These are phyloP conservation scores for Oryzias woworae DNA, from an alignment of 2,113 vertebrate species.

Conservation along the genomic window DNA sequence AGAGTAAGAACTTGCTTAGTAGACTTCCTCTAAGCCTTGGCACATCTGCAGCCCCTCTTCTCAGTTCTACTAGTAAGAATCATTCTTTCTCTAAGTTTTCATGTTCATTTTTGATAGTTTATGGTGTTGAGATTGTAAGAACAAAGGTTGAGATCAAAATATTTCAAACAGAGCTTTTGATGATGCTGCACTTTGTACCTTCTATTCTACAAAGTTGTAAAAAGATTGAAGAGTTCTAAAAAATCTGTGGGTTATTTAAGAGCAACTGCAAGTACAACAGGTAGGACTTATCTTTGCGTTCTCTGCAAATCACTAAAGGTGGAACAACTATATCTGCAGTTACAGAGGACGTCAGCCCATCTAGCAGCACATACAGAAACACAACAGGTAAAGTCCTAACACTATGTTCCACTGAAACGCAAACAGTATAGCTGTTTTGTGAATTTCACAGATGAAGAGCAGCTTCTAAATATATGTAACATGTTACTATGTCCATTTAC, in stretches of 20 bases:
- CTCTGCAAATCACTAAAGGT: constrained; percentile 19
- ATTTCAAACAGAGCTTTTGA: no score
- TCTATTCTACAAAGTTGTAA: no score
- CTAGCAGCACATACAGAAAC: constrained; percentile 39
- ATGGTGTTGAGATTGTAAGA: no score
- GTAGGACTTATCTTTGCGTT: not conserved
- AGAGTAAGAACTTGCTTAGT: not conserved
- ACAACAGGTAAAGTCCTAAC: constrained; percentile 42
- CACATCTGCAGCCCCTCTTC: constrained; percentile 5
- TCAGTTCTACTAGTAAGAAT: constrained; percentile 32
- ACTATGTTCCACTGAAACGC: not conserved
- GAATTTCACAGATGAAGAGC: not conserved
- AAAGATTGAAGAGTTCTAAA: no score
- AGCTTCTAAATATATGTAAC: not conserved
- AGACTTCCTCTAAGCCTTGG: not conserved
- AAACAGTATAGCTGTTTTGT: no score
- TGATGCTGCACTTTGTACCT: no score
- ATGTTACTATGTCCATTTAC: constrained; percentile 12
- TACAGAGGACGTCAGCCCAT: constrained; percentile 22
- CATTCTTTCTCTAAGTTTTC: not conserved
- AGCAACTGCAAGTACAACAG: no score
- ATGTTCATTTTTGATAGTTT: not conserved
- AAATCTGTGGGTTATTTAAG: not conserved
- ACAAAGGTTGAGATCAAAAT: no score
- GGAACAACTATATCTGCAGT: constrained; percentile 11